Evolutionary conservation across 2,888 invertebrate genomes (phyloP), one percentile per base, ranked within the genome.

Genomic region (Thymelicus sylvestris): DNA sequence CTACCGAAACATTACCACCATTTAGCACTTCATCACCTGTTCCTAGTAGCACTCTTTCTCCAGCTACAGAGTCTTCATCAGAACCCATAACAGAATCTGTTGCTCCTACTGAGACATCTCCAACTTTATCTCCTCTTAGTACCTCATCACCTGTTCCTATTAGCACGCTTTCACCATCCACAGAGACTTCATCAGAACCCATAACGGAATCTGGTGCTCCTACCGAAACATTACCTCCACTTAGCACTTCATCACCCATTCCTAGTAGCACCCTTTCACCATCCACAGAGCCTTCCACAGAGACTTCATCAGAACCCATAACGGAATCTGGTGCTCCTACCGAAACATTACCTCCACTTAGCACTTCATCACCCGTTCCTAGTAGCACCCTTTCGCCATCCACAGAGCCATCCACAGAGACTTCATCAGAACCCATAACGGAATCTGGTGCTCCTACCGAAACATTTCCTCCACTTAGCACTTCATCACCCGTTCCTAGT

Each of bases 121-220:
- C 61, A 10, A 64, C n/a, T 24, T 41, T 59, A 4, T n/a, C 38
- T 2, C 61, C 57, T 1, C 13, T 59, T 31, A n/a, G 39, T 39
- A 59, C 59, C 38, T 39, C n/a, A 7, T 59, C 59, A 38, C 59
- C 55, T 24, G 5, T 38, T n/a, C 38, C 65, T 24, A 62, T 57
- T 10, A 71, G 63, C 31, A 8, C 62, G 7, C 38, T 70, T 39
- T 10, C 38, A 19, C 67, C 67, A 41, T 12, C 52, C 0, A 52
- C 52, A 24, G 52, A n/a, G 8, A 8, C 60, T 3, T 15, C 60
- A 3, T 39, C 65, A 39, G 15, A 38, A 38, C 13, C 19, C 15
- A 15, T 39, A 13, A 65, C 47, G 31, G 52, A 52, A 52, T 52
- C 7, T n/a, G 10, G 1, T 39, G 13, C 39, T 39, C 24, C 65